These are phyloP conservation scores for Equus przewalskii DNA, from an alignment of 2,113 vertebrate species.

Conservation along the genomic window DNA sequence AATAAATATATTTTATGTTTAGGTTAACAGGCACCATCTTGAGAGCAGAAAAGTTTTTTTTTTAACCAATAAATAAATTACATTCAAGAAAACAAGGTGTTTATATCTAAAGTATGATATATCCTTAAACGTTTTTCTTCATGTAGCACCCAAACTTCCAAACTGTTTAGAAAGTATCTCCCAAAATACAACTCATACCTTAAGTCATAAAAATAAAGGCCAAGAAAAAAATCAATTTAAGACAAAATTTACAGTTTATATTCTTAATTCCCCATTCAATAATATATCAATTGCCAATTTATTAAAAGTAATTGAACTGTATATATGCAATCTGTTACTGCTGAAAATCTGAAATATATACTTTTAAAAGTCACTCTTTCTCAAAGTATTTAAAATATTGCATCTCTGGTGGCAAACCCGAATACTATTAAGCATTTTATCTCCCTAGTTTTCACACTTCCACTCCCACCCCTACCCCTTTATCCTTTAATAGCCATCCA, in stretches of 20 bases:
- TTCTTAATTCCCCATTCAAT: conserved; percentile 84
- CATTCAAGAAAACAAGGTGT: conserved; percentile 78
- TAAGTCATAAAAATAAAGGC: conserved; percentile 77
- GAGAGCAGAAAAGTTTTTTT: conserved; percentile 70
- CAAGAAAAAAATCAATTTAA: conserved; percentile 77
- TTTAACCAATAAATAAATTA: conserved; percentile 83
- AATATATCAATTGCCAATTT: conserved; percentile 88
- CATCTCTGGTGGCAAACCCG: conserved; percentile 86
- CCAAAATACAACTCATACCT: conserved; percentile 77
- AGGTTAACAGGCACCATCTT: conserved; percentile 82
- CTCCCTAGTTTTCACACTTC: conserved; percentile 44
- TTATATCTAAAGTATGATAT: conserved; percentile 67
- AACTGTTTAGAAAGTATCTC: conserved; percentile 71
- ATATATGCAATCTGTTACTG: conserved; percentile 86
- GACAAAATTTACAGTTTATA: conserved; percentile 81
- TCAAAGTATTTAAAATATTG: conserved; percentile 89
- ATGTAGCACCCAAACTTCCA: conserved; percentile 80
- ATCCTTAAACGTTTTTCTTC: conserved; percentile 79
- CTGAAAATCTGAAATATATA: conserved; percentile 88
- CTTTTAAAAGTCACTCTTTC: conserved; percentile 86
- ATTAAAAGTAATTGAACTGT: conserved; percentile 88
- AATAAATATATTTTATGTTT: conserved; percentile 82
- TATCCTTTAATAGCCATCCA: conserved; percentile 77
- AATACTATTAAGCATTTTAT: conserved; percentile 71
- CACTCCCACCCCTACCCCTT: neutral